Evolutionary conservation across 2,888 invertebrate genomes (phyloP), one percentile per base, ranked within the genome.

Genomic region (Acronicta aceris): DNA sequence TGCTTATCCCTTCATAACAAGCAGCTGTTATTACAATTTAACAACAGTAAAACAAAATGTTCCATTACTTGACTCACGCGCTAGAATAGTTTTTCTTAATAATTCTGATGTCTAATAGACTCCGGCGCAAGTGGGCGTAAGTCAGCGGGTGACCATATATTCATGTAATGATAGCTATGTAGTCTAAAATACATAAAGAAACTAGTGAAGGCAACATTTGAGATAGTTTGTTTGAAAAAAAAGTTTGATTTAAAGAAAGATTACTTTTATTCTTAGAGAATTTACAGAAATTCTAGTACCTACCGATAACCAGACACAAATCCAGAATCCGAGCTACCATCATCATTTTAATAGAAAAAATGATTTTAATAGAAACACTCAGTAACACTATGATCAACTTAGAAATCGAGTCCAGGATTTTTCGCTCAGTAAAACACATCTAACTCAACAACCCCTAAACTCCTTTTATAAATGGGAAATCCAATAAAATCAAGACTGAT

Each of bases 51-150:
- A 73, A 75, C 68, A 74, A 71, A 76, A 60, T 58, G 49, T 67
- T 71, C 69, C 71, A 63, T 75, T 65, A 64, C 65, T 78, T 77
- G 74, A 77, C 52, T 77, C 77, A 76, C 51, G 49, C 36, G 30
- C 67, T 62, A 60, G 65, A 78, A 78, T 76, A 78, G 71, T 65
- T 60, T 77, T 78, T 78, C 79, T 57, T 36, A 76, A 76, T 78
- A 78, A 78, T 68, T 78, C 54, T 65, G 74, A 74, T 76, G 76
- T 78, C 74, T 76, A 76, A 78, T 74, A 76, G 53, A 43, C 48
- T 65, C 50, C 36, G 17, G 59, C 46, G 59, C 59, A 8, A 48
- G 77, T 78, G 74, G 79, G 77, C 50, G 65, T 46, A 17, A 42
- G 30, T 56, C 16, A 42, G 30, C 56, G 56, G 61, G 48, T 61